phyloP scores from a whole-genome alignment of 2,888 invertebrate genomes.

The Marronus borbonicus region DNA sequence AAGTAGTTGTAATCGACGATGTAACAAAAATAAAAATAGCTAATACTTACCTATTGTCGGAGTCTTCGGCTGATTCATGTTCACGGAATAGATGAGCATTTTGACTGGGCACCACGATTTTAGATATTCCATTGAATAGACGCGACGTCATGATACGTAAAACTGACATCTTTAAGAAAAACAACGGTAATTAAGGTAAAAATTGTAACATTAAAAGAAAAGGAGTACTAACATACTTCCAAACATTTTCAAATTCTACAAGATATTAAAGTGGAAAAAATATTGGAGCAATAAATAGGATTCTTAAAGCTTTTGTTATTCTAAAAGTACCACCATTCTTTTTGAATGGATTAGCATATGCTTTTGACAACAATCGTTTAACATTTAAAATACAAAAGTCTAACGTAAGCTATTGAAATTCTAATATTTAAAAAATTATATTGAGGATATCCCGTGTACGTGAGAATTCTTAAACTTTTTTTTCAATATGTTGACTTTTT shows the following conservation, averaged over 20 bases:
- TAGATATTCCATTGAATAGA: constrained; percentile 53
- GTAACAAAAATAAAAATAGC: background rate
- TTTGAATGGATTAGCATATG: too few species aligned
- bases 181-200: constrained; percentile 6
- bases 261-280: background rate
- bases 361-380: too few species aligned
- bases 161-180: constrained; percentile 58
- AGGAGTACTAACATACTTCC: background rate
- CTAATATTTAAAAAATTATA: too few species aligned
- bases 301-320: too few species aligned
- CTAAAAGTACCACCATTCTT: too few species aligned
- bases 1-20: too few species aligned
- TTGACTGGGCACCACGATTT: constrained; percentile 41
- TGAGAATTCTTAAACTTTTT: too few species aligned
- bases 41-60: constrained; percentile 67
- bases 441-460: too few species aligned
- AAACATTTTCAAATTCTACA: background rate
- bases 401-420: too few species aligned
- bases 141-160: constrained; percentile 52
- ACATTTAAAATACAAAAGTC: too few species aligned
- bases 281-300: too few species aligned
- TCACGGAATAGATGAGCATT: constrained; percentile 53
- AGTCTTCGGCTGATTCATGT: constrained; percentile 73
- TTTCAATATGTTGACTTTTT: too few species aligned
- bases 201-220: background rate